Evolutionary conservation across 1,140 invertebrate genomes (phyloP).

Genomic region (Anagrus nilaparvatae): DNA sequence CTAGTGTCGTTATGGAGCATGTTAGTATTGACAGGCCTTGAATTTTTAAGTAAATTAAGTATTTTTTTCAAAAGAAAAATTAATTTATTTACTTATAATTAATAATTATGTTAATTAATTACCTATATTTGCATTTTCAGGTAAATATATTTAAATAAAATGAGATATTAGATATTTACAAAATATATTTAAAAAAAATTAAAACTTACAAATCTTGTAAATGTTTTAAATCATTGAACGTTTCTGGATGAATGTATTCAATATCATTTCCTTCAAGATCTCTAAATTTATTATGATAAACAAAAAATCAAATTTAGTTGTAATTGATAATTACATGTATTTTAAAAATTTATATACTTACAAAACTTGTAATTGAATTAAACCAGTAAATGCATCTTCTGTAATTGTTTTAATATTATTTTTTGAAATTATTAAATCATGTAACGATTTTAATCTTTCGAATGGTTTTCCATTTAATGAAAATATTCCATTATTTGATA

Average conservation of each 20-base stretch:
- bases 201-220: conserved; percentile 85
- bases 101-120: too few relatives aligned
- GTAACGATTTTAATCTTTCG: conserved; percentile 57
- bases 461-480: conserved; percentile 62
- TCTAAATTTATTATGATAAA: conserved; percentile 42
- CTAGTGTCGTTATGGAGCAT: too few relatives aligned
- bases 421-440: conserved; percentile 75
- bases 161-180: too few relatives aligned
- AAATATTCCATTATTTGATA: conserved; percentile 74
- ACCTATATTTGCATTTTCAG: too few relatives aligned
- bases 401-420: conserved; percentile 71
- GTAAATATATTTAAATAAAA: too few relatives aligned
- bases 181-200: too few relatives aligned
- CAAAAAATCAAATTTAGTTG: neutral
- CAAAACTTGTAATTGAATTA: conserved; percentile 73
- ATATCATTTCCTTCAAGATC: conserved; percentile 83
- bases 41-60: too few relatives aligned
- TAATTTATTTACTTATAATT: too few relatives aligned
- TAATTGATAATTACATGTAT: conserved; percentile 1
- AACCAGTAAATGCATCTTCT: conserved; percentile 68
- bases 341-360: conserved; percentile 47
- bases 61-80: too few relatives aligned
- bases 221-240: conserved; percentile 63
- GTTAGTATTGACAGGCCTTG: too few relatives aligned
- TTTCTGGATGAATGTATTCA: conserved; percentile 70